These are phyloP conservation scores for Stomatorhinus walkeri DNA, from an alignment of 2,797 vertebrate species.

Conservation along the genomic window DNA sequence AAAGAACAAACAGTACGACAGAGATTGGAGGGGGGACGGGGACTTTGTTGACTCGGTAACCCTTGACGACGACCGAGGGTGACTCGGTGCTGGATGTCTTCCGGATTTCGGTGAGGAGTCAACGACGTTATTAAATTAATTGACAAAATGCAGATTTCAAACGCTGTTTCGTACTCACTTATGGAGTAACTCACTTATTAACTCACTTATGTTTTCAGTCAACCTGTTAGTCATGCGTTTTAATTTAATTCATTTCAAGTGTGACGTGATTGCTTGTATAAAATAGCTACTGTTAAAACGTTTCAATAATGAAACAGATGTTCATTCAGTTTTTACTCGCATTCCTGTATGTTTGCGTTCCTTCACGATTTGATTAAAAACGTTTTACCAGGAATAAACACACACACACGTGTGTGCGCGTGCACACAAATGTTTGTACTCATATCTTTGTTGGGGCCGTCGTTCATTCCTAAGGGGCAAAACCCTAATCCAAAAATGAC, in stretches of 20 bases:
- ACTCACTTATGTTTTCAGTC: neutral
- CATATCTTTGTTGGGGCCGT: neutral
- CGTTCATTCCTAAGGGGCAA: neutral
- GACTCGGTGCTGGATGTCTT: neutral
- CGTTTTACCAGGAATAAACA: neutral
- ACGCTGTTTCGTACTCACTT: neutral
- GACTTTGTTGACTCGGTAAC: slow-evolving; percentile 13
- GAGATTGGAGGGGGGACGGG: neutral
- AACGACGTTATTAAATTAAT: neutral
- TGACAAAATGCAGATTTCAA: neutral
- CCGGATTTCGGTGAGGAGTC: slow-evolving; percentile 6
- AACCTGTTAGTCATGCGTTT: neutral
- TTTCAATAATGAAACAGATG: neutral
- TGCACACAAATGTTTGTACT: neutral
- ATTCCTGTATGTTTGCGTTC: neutral
- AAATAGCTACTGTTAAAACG: neutral
- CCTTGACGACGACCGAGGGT: slow-evolving; percentile 12
- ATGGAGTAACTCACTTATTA: too few species aligned
- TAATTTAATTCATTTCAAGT: neutral
- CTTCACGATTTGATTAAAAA: neutral
- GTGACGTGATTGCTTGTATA: neutral
- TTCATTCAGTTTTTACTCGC: neutral
- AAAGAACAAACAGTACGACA: neutral
- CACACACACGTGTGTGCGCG: neutral
- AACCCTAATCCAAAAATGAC: neutral